Evolutionary conservation across 2,113 vertebrate species (phyloP).

Genomic region (Perca schrenkii): DNA sequence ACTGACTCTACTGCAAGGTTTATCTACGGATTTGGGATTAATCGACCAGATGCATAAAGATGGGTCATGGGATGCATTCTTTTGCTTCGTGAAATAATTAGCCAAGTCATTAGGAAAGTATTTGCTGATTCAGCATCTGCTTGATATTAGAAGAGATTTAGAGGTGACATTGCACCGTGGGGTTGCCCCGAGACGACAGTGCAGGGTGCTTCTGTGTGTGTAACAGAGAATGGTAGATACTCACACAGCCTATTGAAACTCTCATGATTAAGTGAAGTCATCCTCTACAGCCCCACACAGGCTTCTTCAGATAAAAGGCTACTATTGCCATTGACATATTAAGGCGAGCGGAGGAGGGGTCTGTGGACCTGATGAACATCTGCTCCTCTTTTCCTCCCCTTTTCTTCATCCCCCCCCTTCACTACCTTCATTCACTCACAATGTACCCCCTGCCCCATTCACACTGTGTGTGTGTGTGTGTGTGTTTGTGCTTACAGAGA

Average conservation of each 20-base stretch:
- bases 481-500: slow-evolving; percentile 30
- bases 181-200: background rate
- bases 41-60: slow-evolving; percentile 24
- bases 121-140: slow-evolving; percentile 44
- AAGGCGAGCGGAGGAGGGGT: slow-evolving; percentile 47
- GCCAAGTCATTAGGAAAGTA: slow-evolving; percentile 18
- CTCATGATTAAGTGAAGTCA: slow-evolving; percentile 70
- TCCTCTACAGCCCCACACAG: slow-evolving; percentile 64
- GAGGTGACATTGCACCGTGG: slow-evolving; percentile 13
- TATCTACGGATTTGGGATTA: slow-evolving; percentile 21
- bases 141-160: slow-evolving; percentile 35
- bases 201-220: background rate
- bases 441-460: slow-evolving; percentile 49
- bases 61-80: slow-evolving; percentile 18
- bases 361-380: slow-evolving; percentile 74
- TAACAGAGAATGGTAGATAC: background rate
- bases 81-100: slow-evolving; percentile 40
- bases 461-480: slow-evolving; percentile 18
- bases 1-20: slow-evolving; percentile 15
- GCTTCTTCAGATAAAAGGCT: slow-evolving; percentile 73
- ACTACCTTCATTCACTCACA: slow-evolving; percentile 42
- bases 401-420: slow-evolving; percentile 10
- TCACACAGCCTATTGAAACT: slow-evolving; percentile 50
- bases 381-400: slow-evolving; percentile 70
- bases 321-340: slow-evolving; percentile 75